Conservation (phyloP, 2,888 invertebrate species). For the Drosophila anceps region DNA sequence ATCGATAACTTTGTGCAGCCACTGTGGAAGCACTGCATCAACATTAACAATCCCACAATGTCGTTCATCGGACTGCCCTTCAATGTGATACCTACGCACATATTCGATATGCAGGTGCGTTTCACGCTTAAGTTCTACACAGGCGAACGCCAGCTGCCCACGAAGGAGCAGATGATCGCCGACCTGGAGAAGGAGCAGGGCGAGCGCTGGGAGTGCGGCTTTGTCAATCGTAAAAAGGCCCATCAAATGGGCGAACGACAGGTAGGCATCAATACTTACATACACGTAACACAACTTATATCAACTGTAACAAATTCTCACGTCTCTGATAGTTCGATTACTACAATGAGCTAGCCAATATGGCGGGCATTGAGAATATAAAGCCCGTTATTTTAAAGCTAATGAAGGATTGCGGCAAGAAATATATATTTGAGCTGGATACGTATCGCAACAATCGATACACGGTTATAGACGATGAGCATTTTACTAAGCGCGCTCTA, state of each 20-base stretch:
- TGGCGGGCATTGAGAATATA: conserved; percentile 88
- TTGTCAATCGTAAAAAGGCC: conserved; percentile 88
- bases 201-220: conserved; percentile 86
- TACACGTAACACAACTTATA: too few relatives aligned
- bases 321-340: conserved; percentile 87
- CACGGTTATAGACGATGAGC: conserved; percentile 88
- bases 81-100: conserved; percentile 92
- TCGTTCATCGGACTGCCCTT: conserved; percentile 93
- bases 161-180: conserved; percentile 88
- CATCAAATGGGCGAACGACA: conserved; percentile 87
- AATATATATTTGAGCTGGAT: conserved; percentile 88
- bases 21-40: conserved; percentile 94
- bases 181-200: conserved; percentile 88
- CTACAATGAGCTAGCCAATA: conserved; percentile 88
- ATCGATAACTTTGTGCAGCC: conserved; percentile 92
- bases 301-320: neutral
- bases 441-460: conserved; percentile 88
- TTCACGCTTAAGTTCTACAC: conserved; percentile 89
- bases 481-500: conserved; percentile 69
- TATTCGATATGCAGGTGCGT: conserved; percentile 91
- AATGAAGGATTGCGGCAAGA: conserved; percentile 89
- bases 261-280: conserved; percentile 47
- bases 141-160: conserved; percentile 88
- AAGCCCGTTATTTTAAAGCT: conserved; percentile 89
- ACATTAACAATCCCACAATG: conserved; percentile 92